phyloP scores from a whole-genome alignment of 2,113 vertebrate genomes.

The Apeltes quadracus region DNA sequence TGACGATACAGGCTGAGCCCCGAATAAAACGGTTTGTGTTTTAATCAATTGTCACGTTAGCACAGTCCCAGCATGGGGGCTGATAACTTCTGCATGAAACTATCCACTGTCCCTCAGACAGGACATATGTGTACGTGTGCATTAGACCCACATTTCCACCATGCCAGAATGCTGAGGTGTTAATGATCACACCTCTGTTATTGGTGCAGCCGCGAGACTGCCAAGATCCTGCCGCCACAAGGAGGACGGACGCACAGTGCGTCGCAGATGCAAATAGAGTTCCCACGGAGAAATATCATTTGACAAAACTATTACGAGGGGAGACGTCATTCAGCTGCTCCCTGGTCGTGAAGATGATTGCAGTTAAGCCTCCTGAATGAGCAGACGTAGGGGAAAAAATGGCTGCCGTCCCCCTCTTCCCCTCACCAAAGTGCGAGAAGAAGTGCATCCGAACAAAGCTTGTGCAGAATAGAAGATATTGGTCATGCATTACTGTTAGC shows the following conservation, averaged over 20 bases:
- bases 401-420: not conserved
- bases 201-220: conserved; percentile 20
- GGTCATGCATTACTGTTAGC: too few species aligned
- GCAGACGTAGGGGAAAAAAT: not conserved
- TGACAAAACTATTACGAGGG: not conserved
- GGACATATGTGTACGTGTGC: not conserved
- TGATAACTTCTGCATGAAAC: too few species aligned
- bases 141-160: conserved; percentile 18
- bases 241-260: conserved; percentile 36
- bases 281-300: conserved; percentile 14
- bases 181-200: conserved; percentile 38
- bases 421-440: not conserved
- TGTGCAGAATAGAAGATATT: conserved; percentile 5
- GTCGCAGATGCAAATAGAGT: conserved; percentile 43
- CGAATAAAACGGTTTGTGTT: not conserved
- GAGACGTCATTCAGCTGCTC: not conserved
- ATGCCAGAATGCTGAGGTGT: conserved; percentile 50
- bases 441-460: not conserved
- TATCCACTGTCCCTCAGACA: too few species aligned
- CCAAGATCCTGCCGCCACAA: conserved; percentile 29
- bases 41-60: not conserved
- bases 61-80: not conserved
- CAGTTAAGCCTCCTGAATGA: not conserved
- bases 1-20: not conserved
- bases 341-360: not conserved